These are phyloP conservation scores for Boloria selene DNA, from an alignment of 2,888 invertebrate species.

Conservation along the genomic window DNA sequence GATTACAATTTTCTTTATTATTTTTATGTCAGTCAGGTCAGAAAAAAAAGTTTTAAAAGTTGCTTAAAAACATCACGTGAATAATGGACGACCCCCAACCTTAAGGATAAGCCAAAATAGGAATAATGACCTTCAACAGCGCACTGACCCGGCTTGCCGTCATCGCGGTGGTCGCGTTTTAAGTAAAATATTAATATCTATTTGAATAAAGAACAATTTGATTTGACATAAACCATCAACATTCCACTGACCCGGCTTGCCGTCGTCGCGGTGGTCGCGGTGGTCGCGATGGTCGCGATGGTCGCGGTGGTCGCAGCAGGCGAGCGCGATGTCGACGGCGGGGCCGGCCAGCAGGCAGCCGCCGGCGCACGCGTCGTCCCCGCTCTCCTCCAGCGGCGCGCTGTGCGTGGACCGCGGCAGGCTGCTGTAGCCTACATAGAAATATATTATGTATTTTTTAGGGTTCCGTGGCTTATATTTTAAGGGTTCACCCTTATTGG, in stretches of 20 bases:
- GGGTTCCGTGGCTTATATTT: no score
- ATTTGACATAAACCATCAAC: no score
- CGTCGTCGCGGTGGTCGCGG: constrained; percentile 85
- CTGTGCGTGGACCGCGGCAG: constrained; percentile 92
- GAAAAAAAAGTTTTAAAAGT: no score
- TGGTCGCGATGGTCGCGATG: constrained; percentile 11
- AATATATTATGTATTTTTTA: neutral
- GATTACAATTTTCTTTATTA: no score
- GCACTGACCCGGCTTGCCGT: constrained; percentile 80
- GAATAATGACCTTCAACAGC: no score
- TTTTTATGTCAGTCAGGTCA: no score
- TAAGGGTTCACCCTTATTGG: no score
- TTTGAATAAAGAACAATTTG: no score
- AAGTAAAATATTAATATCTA: no score
- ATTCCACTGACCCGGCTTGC: constrained; percentile 72
- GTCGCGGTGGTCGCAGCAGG: constrained; percentile 81
- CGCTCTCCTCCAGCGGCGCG: constrained; percentile 83
- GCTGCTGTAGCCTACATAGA: constrained; percentile 88
- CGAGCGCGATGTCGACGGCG: constrained; percentile 80
- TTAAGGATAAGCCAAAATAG: no score
- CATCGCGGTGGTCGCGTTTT: constrained; percentile 85
- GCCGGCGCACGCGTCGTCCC: constrained; percentile 71
- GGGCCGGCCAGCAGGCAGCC: constrained; percentile 79
- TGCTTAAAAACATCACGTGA: no score
- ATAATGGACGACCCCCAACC: no score